Evolutionary conservation across 2,888 invertebrate species (phyloP), one percentile per base, ranked within the genome.

Genomic region (Ennomos erosarius): DNA sequence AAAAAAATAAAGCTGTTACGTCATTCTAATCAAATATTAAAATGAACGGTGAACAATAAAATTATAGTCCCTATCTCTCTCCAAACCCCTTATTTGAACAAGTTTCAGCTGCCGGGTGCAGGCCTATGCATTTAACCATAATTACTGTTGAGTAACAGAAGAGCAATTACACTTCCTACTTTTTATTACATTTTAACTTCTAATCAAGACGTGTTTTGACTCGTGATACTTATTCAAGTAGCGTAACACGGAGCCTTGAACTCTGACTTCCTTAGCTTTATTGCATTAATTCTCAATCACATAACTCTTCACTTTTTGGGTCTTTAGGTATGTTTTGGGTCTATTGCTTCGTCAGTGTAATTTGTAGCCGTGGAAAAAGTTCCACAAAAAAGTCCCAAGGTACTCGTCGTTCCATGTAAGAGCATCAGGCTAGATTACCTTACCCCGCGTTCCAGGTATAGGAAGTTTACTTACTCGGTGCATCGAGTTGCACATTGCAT

Each of bases 361-460:
- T 48, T 45, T 48, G 33, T 49, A 42, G 50, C 55, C 43, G 49
- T 52, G 51, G 50, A 62, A 42, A 10, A 55, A 63, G 55, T 65
- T 59, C 63, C 66, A 64, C 58, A 59, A 54, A 50, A 56, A 55
- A 38, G 53, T 45, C 36, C 49, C 34, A 59, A 55, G 62, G 16
- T 66, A 61, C 56, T 60, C 13, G 60, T 46, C 45, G 59, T 65
- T 67, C 58, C 66, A 73, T 74, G 80, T 74, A 81, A 79, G 73
- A 70, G 64, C 16, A 64, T 65, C 60, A 68, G 60, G 68, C 67
- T 76, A 64, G 57, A 64, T 65, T 68, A 61, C 64, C 68, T 77
- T 76, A 74, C 75, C 59, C 57, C 48, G 53, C 16, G 65, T 84
- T 84, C 85, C 74, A 66, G 62, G 78, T 79, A 83, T 71, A 68